Percentiles rank a stretch among this genome's conserved stretches.
Evolutionary conservation across 2,888 invertebrate species (phyloP).

Genomic region (Lacanobia oleracea): DNA sequence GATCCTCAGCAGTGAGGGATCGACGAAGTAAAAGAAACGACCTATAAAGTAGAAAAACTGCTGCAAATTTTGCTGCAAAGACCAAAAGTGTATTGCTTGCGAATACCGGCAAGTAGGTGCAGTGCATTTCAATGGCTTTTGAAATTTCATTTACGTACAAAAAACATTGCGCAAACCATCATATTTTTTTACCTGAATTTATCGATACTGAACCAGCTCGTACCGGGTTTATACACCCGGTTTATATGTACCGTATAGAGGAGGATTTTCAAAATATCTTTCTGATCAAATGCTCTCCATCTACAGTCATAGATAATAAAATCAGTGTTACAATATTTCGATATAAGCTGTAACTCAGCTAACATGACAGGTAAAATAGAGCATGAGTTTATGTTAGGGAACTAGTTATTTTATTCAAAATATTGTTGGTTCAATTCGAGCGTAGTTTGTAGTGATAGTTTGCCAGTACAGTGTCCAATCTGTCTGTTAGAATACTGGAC

Average conservation of each 20-base stretch:
- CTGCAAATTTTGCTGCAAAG: too few relatives aligned
- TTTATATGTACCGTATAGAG: too few relatives aligned
- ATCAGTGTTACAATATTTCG: slow-evolving; percentile 1
- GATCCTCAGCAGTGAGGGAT: too few relatives aligned
- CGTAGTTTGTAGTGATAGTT: slow-evolving; percentile 36
- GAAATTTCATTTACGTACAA: not conserved
- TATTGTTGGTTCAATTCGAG: slow-evolving; percentile 20
- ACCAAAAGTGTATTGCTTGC: too few relatives aligned
- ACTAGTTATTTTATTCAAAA: slow-evolving; percentile 39
- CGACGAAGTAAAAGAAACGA: too few relatives aligned
- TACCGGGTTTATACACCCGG: too few relatives aligned
- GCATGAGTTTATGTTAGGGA: slow-evolving; percentile 3
- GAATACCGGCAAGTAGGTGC: not conserved
- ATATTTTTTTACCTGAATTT: too few relatives aligned
- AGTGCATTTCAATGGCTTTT: not conserved
- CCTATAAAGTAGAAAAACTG: too few relatives aligned
- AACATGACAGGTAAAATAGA: slow-evolving; percentile 6
- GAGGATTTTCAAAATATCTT: too few relatives aligned
- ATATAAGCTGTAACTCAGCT: not conserved
- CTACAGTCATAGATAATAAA: not conserved
- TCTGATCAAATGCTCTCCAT: not conserved
- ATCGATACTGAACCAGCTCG: too few relatives aligned
- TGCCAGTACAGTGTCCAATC: slow-evolving; percentile 4
- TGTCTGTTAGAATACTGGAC: slow-evolving; percentile 17
- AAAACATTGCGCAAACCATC: too few relatives aligned